Evolutionary conservation across 2,113 vertebrate species (phyloP), one percentile per base, ranked within the genome.

Genomic region (Istiophorus platypterus): DNA sequence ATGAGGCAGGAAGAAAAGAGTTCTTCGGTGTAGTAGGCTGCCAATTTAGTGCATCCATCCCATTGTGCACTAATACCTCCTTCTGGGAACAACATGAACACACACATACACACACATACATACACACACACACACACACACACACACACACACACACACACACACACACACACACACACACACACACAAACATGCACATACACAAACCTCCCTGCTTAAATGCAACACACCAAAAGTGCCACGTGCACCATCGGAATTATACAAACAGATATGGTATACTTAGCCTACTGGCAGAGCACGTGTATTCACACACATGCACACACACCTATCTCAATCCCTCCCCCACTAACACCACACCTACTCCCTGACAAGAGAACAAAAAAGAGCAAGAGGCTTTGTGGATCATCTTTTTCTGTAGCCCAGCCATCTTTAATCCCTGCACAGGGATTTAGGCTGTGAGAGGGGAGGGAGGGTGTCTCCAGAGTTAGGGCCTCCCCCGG

Each of bases 381-480:
- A 88, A 78, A 85, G 49, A 72, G 49, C 67, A 80, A 68, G 37
- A 75, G 74, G 84, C 86, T 78, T 89, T 76, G 61, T 72, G 84
- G 85, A 87, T 87, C 82, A 84, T 91, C 78, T 85, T 91, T 77
- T 88, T 82, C 57, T 89, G 71, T 69, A 80, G 67, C 24, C 22
- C 47, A 62, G 85, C 76, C 86, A 76, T 79, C 72, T 90, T 84
- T 93, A 92, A 93, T 92, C 78, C 88, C 74, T 57, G 76, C 78
- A 0, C 75, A 78, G 58, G 76, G 78, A 75, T 71, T 84, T 67
- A 61, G 49, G 61, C 7, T 57, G 74, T 76, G 71, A 31, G n/a
- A 58, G 31, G 24, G 72, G 7, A 3, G 37, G 70, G 20, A 1
- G 42, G 54, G 9, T 34, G 72, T 85, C 84, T 85, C 62, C 47